A percentile compares a stretch with the other conserved stretches of the same genome.
Evolutionary conservation across 2,888 invertebrate species (phyloP).

Genomic region (Drosophila rubida): DNA sequence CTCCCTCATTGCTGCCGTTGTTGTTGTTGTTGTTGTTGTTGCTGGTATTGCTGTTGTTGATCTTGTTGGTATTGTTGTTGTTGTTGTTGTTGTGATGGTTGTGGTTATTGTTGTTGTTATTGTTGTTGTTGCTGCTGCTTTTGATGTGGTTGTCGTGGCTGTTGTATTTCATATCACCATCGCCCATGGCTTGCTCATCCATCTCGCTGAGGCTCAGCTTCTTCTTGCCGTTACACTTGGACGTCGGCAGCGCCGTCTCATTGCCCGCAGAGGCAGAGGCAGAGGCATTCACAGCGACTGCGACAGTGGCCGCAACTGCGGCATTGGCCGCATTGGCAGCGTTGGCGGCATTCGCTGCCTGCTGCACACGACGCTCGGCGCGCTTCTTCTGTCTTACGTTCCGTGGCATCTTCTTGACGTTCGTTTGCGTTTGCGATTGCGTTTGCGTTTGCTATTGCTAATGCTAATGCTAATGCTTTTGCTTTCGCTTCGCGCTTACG

Average conservation of each 20-base stretch:
- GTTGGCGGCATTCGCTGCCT: neutral
- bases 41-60: neutral
- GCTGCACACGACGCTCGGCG: conserved; percentile 33
- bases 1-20: neutral
- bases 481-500: too few relatives aligned
- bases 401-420: conserved; percentile 36
- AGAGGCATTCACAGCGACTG: neutral
- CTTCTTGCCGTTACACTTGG: neutral
- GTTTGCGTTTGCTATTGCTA: too few relatives aligned
- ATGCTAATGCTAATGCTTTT: too few relatives aligned
- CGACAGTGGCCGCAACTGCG: neutral
- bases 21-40: neutral
- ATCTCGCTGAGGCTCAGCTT: neutral
- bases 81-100: neutral
- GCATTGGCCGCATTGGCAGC: neutral
- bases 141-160: neutral
- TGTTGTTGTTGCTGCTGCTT: neutral
- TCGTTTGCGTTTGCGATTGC: too few relatives aligned
- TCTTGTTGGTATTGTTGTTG: too few relatives aligned
- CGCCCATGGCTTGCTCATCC: conserved; percentile 25
- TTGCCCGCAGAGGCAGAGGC: too few relatives aligned
- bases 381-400: conserved; percentile 47
- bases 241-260: neutral
- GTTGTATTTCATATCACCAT: neutral
- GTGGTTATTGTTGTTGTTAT: neutral